Evolutionary conservation across 1,140 invertebrate species (phyloP), one percentile per base, ranked within the genome.

Genomic region (Brachionus rotundiformis): DNA sequence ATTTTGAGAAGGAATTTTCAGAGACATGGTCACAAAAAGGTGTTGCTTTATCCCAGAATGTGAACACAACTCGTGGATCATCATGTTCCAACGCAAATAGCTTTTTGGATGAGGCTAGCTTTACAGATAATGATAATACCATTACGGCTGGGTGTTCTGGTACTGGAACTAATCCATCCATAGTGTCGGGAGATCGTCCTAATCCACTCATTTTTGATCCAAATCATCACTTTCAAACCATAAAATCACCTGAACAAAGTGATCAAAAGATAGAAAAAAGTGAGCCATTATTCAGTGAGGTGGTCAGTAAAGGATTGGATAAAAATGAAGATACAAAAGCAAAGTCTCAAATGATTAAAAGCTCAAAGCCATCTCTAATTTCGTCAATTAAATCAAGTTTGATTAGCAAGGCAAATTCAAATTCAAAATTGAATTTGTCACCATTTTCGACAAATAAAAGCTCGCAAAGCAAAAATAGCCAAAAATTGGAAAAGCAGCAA

Each of bases 341-440:
- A 4, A 68, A 68, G 16, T 19, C 29, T 31, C 16, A 27, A 29
- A 11, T 33, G n/a, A 13, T 8, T 13, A 73, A 73, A 73, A 73
- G 44, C 44, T 73, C 68, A 25, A 73, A 73, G 3, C 68, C 68
- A 8, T 73, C 68, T 44, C 13, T 73, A 10, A 73, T 73, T 44
- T 73, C 68, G 13, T 73, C 68, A 11, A 44, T 73, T 1, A 73
- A 73, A 31, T 73, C 68, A 73, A 73, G 68, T 73, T 73, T 73
- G 13, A 73, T 73, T 39, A 44, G 41, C 25, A 73, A 73, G 19
- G 33, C 63, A 27, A 73, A 73, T 8, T 73, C 68, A 73, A 73
- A 73, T 44, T 73, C 68, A 4, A 73, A 73, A 25, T 44, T 73
- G 25, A 41, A 73, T 44, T 73, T 73, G 39, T 73, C 68, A 27